Conservation (phyloP, 2,888 invertebrate species). For the Leptinotarsa tumamoca region DNA sequence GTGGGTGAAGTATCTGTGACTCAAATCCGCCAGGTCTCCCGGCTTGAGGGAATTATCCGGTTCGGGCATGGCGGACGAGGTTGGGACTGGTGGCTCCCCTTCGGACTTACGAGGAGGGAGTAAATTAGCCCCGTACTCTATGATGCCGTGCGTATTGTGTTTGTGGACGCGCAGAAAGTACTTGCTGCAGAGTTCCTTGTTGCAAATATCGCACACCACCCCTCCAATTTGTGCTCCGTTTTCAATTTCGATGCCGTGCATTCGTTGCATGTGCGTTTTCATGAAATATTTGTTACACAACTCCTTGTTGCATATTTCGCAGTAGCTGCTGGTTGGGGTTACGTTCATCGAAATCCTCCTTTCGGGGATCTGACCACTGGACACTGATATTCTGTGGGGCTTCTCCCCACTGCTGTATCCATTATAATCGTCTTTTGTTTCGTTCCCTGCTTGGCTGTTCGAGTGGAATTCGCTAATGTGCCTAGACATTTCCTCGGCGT, state of each 20-base stretch:
- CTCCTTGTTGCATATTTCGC: slow-evolving; percentile 98
- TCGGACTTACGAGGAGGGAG: slow-evolving; percentile 65
- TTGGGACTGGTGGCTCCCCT: slow-evolving; percentile 61
- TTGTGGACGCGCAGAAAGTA: slow-evolving; percentile 98
- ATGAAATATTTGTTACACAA: slow-evolving; percentile 99
- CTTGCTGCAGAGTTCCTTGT: slow-evolving; percentile 97
- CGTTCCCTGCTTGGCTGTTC: slow-evolving; percentile 48
- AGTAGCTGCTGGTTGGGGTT: slow-evolving; percentile 87
- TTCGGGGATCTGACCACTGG: slow-evolving; percentile 62
- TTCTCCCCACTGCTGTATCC: slow-evolving; percentile 69
- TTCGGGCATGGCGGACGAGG: slow-evolving; percentile 52
- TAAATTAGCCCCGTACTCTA: slow-evolving; percentile 77
- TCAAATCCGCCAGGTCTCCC: slow-evolving; percentile 71
- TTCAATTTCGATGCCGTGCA: slow-evolving; percentile 96
- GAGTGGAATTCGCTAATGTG: slow-evolving; percentile 79
- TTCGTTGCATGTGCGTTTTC: slow-evolving; percentile 99
- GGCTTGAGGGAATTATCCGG: slow-evolving; percentile 69
- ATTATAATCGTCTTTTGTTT: slow-evolving; percentile 60
- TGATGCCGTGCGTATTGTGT: slow-evolving; percentile 96
- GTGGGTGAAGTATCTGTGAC: slow-evolving; percentile 75
- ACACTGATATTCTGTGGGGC: slow-evolving; percentile 55
- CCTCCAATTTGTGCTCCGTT: slow-evolving; percentile 93
- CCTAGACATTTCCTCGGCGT: slow-evolving; percentile 75
- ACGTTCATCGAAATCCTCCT: slow-evolving; percentile 73
- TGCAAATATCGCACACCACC: slow-evolving; percentile 96